Conservation (phyloP, 2,888 invertebrate species). For the Drosophila borealis region DNA sequence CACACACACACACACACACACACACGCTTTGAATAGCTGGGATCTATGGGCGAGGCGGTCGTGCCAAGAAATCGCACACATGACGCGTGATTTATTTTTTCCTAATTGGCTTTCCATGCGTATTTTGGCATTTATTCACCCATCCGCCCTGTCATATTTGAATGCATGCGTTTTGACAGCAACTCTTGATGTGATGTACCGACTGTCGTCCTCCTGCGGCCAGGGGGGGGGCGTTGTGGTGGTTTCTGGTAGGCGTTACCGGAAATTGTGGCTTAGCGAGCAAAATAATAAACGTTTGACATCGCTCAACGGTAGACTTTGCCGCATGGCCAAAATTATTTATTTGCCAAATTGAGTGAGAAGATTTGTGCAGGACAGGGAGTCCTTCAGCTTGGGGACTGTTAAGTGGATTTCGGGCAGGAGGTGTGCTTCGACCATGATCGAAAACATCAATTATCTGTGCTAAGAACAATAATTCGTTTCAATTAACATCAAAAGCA, state of each 20-base stretch:
- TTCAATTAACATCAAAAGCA: too few relatives aligned
- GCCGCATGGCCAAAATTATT: constrained; percentile 69
- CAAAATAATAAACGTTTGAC: constrained; percentile 67
- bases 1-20: too few relatives aligned
- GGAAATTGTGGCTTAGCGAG: constrained; percentile 75
- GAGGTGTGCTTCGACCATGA: background rate
- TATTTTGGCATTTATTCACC: constrained; percentile 56
- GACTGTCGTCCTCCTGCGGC: constrained; percentile 31
- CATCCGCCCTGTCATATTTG: constrained; percentile 59
- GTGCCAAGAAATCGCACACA: constrained; percentile 72
- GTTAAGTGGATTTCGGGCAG: constrained; percentile 60
- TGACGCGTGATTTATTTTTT: constrained; percentile 72
- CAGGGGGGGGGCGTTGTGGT: constrained; percentile 38
- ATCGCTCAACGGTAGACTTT: constrained; percentile 28
- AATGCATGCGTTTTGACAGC: constrained; percentile 72
- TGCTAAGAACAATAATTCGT: background rate
- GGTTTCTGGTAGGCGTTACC: constrained; percentile 61
- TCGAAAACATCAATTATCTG: constrained; percentile 10
- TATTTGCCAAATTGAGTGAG: constrained; percentile 76
- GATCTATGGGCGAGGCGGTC: constrained; percentile 42
- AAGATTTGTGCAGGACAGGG: background rate
- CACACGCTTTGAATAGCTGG: constrained; percentile 46
- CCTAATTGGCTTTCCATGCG: constrained; percentile 79
- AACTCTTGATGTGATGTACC: constrained; percentile 72
- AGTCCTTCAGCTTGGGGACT: constrained; percentile 19